Evolutionary conservation across 2,113 vertebrate genomes (phyloP), one percentile per base, ranked within the genome.

Genomic region (Mus spicilegus): DNA sequence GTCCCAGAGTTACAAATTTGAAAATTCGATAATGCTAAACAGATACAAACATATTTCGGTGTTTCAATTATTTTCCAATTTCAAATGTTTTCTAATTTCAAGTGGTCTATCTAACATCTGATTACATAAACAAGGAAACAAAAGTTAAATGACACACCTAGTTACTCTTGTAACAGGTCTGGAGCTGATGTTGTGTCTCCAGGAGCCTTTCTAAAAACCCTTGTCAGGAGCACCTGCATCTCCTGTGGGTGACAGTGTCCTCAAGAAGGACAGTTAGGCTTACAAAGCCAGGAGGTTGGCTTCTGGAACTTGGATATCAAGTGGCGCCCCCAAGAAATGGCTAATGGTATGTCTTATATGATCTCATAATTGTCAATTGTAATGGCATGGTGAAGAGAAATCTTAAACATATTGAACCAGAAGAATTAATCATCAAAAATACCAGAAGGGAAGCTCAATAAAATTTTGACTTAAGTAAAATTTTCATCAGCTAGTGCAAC

Each of bases 91-190:
- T 65, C 63, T 65, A 65, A 65, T 61, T 72, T 93, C 39, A 78
- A 63, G 39, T 84, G 69, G 87, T 39, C 63, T 63, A 65, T 17
- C 63, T 63, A 30, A 28, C 90, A 61, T 96, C 72, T 13, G 81
- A 87, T 78, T 96, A 89, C 78, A 92, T 90, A 96, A 91, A 95
- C 80, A 87, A 89, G 58, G 78, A 95, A 96, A 95, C 96, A 85
- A 26, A 91, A 75, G 58, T 84, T 94, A 91, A 87, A 65, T 89
- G 73, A 63, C n/a, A 69, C 61, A 69, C 11, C 56, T 93, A 82
- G 85, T 93, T 90, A 61, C 73, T 93, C 90, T 54, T 42, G 30
- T 63, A 81, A 61, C 30, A 85, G 84, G 76, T 86, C 54, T 92
- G 76, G 36, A 85, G 73, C 33, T 56, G 26, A 91, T 86, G 36